Evolutionary conservation across 2,113 vertebrate species (phyloP).

Genomic region (Cebus imitator): DNA sequence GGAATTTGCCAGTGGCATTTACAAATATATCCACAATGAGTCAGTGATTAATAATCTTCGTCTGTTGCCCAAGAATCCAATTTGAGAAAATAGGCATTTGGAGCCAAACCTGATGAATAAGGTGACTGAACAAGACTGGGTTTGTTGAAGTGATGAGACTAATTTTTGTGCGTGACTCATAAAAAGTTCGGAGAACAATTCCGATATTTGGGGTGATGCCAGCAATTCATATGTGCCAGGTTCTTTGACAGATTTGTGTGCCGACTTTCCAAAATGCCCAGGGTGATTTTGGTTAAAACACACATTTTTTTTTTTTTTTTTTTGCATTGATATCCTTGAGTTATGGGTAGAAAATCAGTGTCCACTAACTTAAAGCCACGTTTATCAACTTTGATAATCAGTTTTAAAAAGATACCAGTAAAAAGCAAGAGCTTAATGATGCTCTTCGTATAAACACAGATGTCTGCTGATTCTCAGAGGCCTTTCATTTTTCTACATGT

Average conservation of each 20-base stretch:
- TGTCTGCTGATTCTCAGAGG: background rate
- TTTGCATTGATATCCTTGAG: background rate
- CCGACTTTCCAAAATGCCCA: background rate
- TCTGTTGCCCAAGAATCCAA: constrained; percentile 31
- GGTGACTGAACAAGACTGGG: constrained; percentile 1
- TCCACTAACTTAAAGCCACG: background rate
- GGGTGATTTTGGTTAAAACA: background rate
- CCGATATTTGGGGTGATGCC: background rate
- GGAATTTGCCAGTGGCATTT: constrained; percentile 44
- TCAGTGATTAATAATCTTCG: constrained; percentile 9
- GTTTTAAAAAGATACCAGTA: background rate
- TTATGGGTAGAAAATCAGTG: background rate
- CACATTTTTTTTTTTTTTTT: background rate
- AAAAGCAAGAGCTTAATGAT: background rate
- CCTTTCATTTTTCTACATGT: background rate
- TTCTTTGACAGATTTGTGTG: background rate
- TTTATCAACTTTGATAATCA: background rate
- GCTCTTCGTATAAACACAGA: background rate
- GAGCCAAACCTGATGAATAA: constrained; percentile 36
- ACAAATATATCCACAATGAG: background rate
- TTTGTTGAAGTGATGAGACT: constrained; percentile 29
- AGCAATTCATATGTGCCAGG: background rate
- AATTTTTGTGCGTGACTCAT: constrained; percentile 43
- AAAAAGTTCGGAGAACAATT: constrained; percentile 38
- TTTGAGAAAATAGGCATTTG: constrained; percentile 32